Conservation (phyloP, 2,797 vertebrate genomes). For the Perodicticus potto region DNA sequence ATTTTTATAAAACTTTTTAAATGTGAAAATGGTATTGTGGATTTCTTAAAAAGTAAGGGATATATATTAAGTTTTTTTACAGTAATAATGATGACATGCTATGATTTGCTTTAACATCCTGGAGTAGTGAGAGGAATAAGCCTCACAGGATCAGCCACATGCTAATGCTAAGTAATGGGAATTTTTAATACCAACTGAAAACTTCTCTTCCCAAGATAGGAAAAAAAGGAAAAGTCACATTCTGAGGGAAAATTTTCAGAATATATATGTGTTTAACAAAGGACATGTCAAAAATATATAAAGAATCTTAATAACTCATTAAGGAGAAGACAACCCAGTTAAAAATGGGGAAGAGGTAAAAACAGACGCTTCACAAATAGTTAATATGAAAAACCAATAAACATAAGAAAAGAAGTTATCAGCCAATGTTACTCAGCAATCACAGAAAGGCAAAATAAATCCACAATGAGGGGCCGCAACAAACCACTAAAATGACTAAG, state of each 20-base stretch:
- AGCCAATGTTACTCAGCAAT: background rate
- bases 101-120: background rate
- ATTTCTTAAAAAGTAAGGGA: background rate
- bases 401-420: background rate
- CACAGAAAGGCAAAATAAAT: slow-evolving; percentile 26
- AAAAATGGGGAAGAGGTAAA: slow-evolving; percentile 21
- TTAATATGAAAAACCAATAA: background rate
- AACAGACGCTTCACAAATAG: background rate
- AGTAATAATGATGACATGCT: background rate
- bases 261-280: background rate
- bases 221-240: background rate
- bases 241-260: background rate
- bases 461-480: background rate
- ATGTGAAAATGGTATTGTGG: background rate
- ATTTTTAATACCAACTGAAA: slow-evolving; percentile 28
- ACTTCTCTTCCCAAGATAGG: background rate
- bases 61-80: background rate
- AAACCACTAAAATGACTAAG: background rate
- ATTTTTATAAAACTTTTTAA: background rate
- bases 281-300: background rate
- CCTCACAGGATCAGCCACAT: background rate
- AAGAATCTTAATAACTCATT: background rate
- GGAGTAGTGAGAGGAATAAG: background rate
- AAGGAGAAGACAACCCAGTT: slow-evolving; percentile 36
- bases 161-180: background rate